Base-by-base conservation (phyloP, 1,140 invertebrate genomes). In the Steinernema khuongi region DNA sequence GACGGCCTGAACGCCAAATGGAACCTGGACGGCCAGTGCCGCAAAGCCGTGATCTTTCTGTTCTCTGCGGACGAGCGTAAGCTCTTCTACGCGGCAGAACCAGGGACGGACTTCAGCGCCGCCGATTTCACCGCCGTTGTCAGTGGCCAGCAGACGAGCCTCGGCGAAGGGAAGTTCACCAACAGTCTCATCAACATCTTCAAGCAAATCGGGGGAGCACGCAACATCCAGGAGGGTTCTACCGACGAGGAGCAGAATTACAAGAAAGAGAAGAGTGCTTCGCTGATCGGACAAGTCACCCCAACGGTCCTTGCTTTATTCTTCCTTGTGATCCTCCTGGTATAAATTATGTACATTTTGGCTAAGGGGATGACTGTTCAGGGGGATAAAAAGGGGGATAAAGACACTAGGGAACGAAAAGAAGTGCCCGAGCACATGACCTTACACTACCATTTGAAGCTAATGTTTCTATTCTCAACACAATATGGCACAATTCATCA, bases 1-100 rank as follows among this genome's bases (percentile, higher is more conserved):
- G 71, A 72, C 26, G 17, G 22, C 2, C 44, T 72, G 22, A 72
- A 68, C 26, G 7, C n/a, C 14, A 19, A 71, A 68, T 72, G 71
- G 71, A 72, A 72, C 33, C 44, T 72, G 1, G 71, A 72, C 31
- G 71, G 71, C 1, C 71, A 72, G 44, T 72, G 71, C 44, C 60
- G 69, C 43, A 72, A 68, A 29, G 29, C 44, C 1, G 44, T 68
- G 43, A 72, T 72, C 28, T 72, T 72, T 30, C 11, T 72, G 29
- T 77, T 72, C 26, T 72, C 29, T 18, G 71, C 71, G 18, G 71
- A 66, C 22, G 71, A 72, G 29, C 44, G 71, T 7, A 29, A 33
- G 44, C 29, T 72, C 7, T 72, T 32, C 44, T 72, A 11, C 26
- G 14, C 71, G 2, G 71, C 43, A 28, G 71, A 72, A 29, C 1